Evolutionary conservation across 2,888 invertebrate species (phyloP), one percentile per base, ranked within the genome.

Genomic region (Eilema griseolum): DNA sequence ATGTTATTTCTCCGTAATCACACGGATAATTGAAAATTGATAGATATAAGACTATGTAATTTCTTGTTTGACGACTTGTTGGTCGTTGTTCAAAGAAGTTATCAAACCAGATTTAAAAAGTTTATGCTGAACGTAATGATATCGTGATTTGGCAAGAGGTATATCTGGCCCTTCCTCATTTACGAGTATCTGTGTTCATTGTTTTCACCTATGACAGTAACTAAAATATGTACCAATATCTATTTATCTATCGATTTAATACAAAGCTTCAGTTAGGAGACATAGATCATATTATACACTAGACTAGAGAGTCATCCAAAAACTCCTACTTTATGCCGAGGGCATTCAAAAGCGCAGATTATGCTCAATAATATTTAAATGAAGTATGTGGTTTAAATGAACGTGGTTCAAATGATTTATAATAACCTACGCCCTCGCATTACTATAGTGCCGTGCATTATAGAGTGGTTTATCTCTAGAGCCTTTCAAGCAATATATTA

Each of bases 311-410:
- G 41, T 26, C 26, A 20, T 4, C 26, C 0, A 41, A 62, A 62
- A 20, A 16, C 26, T 24, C 62, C 14, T 7, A 20, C 16, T 62
- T 41, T 41, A 41, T 16, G 2, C 8, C 20, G 52, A 41, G 16
- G 24, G 16, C 10, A 62, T 84, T 78, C 83, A 79, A 84, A 86
- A 84, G 85, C 80, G 68, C 77, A 79, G 80, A 82, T 86, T 87
- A 85, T 88, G n/a, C 52, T n/a, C 5, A 87, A 89, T 89, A 85
- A 88, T 88, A 88, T 89, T 88, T 83, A 86, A 87, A 89, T 89
- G 84, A 82, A 85, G 80, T 87, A 86, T 88, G 88, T 86, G 83
- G 81, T 86, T 85, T 85, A 84, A 86, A 83, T 81, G 84, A 72
- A 81, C 76, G 79, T 77, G 80, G 80, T 70, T 67, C 75, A 82